These are phyloP conservation scores for Tinea trinotella DNA, from an alignment of 2,888 invertebrate species.

Conservation along the genomic window DNA sequence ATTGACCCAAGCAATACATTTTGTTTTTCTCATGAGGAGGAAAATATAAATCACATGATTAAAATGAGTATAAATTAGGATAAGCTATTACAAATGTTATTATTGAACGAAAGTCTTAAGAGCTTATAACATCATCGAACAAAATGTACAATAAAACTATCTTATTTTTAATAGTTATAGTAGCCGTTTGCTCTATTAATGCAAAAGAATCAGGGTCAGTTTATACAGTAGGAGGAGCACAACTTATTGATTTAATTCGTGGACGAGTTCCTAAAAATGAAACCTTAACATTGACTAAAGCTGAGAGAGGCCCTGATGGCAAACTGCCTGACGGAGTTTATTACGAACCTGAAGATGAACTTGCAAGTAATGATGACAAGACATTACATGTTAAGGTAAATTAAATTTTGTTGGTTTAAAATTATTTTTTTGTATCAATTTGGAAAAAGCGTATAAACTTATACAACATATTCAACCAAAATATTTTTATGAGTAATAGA, in stretches of 20 bases:
- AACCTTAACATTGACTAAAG: constrained; percentile 28
- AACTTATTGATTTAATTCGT: constrained; percentile 32
- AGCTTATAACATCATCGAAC: not conserved
- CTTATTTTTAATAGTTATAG: not conserved
- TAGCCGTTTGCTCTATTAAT: not conserved
- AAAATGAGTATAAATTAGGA: not conserved
- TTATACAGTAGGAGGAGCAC: constrained; percentile 30
- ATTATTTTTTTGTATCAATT: too few relatives aligned
- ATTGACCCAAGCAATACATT: not conserved
- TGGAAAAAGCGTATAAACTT: too few relatives aligned
- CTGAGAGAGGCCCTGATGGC: constrained; percentile 25
- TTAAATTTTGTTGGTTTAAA: not conserved
- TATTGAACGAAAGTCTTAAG: not conserved
- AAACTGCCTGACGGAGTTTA: constrained; percentile 38
- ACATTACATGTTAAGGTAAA: not conserved
- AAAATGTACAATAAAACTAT: not conserved
- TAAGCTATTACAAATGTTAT: not conserved
- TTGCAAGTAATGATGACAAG: not conserved
- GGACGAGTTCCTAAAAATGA: constrained; percentile 29
- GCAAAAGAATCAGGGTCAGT: constrained; percentile 28
- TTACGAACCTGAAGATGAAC: constrained; percentile 34
- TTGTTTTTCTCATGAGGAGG: not conserved
- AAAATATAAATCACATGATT: not conserved
- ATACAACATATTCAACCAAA: too few relatives aligned
- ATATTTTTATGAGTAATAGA: too few relatives aligned